Percentiles rank a stretch among this genome's conserved stretches.
Conservation (phyloP, 92 coral and sea anemone genomes). For the Blastomussa wellsi region DNA sequence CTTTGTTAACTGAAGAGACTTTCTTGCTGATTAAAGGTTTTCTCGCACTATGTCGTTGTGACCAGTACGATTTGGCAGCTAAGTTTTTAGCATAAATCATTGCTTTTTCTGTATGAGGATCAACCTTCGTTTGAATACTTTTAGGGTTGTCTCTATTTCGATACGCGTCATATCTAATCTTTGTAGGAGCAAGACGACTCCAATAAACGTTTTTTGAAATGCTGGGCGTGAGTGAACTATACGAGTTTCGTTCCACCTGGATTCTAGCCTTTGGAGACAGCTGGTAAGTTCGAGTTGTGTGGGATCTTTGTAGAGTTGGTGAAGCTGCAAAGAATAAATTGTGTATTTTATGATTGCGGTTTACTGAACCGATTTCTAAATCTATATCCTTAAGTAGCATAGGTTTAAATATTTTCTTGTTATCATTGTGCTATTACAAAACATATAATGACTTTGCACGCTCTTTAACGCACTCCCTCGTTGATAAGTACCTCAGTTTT, state of each 20-base stretch:
- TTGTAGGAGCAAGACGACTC: neutral
- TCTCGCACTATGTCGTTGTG: neutral
- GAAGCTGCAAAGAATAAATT: neutral
- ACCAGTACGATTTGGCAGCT: conserved; percentile 6
- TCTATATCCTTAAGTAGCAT: neutral
- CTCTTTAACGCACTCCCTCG: too few species aligned
- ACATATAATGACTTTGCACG: neutral
- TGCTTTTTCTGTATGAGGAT: neutral
- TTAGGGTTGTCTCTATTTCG: neutral
- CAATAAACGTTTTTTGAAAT: neutral
- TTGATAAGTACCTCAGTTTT: too few species aligned
- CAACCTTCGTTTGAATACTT: neutral
- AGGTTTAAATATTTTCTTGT: neutral
- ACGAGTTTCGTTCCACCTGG: neutral
- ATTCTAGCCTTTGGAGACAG: neutral
- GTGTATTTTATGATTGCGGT: neutral
- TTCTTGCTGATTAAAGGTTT: neutral
- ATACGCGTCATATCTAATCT: neutral
- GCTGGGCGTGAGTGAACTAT: neutral
- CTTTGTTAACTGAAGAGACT: neutral
- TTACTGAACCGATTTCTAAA: neutral
- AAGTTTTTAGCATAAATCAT: neutral
- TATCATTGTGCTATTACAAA: neutral
- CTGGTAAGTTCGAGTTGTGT: neutral
- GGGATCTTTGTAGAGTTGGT: conserved; percentile 12